A percentile compares a stretch with the other conserved stretches of the same genome.
Evolutionary conservation across 2,888 invertebrate genomes (phyloP).

Genomic region (Heliconius sara): DNA sequence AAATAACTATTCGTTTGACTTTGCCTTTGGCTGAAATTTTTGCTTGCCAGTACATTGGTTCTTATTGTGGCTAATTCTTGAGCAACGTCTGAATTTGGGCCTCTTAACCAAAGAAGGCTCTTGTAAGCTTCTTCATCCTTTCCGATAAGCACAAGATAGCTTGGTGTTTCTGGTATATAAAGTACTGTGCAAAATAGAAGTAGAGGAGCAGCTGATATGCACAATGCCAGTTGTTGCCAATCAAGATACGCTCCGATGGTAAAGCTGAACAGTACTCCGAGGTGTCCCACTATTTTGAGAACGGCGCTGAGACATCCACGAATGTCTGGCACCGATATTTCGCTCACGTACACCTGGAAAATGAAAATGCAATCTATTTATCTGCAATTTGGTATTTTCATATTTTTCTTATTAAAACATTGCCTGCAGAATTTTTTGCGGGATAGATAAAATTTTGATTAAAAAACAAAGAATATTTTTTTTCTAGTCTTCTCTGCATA

Average conservation of each 20-base stretch:
- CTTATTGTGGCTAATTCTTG: constrained; percentile 89
- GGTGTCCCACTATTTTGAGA: constrained; percentile 92
- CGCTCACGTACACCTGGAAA: constrained; percentile 93
- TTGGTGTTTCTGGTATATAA: constrained; percentile 95
- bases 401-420: no score
- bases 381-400: background rate
- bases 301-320: constrained; percentile 94
- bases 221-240: constrained; percentile 92
- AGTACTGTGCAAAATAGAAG: constrained; percentile 90
- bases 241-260: constrained; percentile 92
- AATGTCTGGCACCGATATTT: constrained; percentile 93
- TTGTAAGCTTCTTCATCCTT: constrained; percentile 86
- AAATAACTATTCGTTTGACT: constrained; percentile 76
- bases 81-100: constrained; percentile 90
- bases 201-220: constrained; percentile 91
- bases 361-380: constrained; percentile 37
- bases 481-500: no score
- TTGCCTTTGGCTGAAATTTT: constrained; percentile 78
- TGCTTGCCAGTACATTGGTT: constrained; percentile 86
- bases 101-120: constrained; percentile 92
- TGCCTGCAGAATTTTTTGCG: no score
- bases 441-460: no score
- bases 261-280: constrained; percentile 93
- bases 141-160: constrained; percentile 90
- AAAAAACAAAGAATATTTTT: no score